A percentile compares a stretch with the other conserved stretches of the same genome.
Conservation (phyloP, 2,113 vertebrate species). For the Naja naja region DNA sequence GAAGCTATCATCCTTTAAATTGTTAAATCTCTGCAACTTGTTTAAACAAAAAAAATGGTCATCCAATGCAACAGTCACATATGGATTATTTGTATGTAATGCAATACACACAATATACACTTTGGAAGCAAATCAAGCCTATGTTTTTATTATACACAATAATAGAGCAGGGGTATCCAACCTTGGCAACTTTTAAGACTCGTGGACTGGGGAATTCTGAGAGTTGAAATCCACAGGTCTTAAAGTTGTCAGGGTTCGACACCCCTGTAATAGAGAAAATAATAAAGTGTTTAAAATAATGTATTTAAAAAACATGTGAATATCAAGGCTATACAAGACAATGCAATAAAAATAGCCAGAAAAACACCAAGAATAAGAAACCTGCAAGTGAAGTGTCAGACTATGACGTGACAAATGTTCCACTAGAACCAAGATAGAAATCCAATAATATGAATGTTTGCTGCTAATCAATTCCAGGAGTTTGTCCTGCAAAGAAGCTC, state of each 20-base stretch:
- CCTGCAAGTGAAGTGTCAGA: background rate
- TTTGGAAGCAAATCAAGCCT: background rate
- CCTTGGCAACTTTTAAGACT: background rate
- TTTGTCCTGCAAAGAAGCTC: background rate
- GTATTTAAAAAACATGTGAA: background rate
- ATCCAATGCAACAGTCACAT: background rate
- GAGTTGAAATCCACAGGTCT: background rate
- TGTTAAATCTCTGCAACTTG: background rate
- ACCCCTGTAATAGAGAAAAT: background rate
- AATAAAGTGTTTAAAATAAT: background rate
- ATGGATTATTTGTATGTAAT: background rate
- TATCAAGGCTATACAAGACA: background rate
- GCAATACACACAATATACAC: background rate
- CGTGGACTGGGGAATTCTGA: background rate
- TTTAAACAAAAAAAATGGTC: background rate
- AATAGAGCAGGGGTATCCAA: background rate
- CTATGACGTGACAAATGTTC: background rate
- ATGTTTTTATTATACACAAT: background rate
- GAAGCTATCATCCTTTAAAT: background rate
- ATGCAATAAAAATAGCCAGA: background rate
- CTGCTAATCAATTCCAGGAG: background rate
- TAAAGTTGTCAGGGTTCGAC: background rate
- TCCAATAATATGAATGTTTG: background rate
- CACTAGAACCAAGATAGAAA: background rate
- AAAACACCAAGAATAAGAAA: background rate